Evolutionary conservation across 2,888 invertebrate genomes (phyloP), one percentile per base, ranked within the genome.

Genomic region (Calameuta pallipes): DNA sequence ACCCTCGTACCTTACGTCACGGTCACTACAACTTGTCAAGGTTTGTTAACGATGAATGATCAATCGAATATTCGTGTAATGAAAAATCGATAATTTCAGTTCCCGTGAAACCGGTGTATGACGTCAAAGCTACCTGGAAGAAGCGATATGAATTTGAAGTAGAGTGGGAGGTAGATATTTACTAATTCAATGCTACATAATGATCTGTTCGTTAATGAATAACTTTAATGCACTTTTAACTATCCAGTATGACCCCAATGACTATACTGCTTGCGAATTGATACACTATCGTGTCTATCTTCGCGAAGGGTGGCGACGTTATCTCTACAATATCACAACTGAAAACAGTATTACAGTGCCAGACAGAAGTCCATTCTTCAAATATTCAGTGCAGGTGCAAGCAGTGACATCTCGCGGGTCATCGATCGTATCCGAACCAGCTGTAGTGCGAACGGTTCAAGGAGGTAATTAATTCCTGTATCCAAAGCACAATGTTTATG

Each of bases 301-400:
- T 15, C 80, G 80, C 56, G 83, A 82, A 77, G 80, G 80, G 69
- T 82, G 82, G 82, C 78, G 83, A 33, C 80, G 76, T 75, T 82
- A 80, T 75, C 77, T 81, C 36, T 82, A 81, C 80, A 79, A 80
- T 23, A 78, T 37, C 23, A 83, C 83, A n/a, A 80, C 75, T 37
- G 73, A 80, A 75, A 76, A 74, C 23, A 79, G 74, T 70, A 77
- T 82, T 56, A 75, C 78, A 75, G 78, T 83, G 71, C 78, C 80
- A 31, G 78, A 83, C 75, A 80, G 80, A 15, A 82, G 79, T 74
- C 83, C 83, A 31, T 78, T 79, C 74, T 81, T 79, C 34, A 75
- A 73, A 13, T 81, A 82, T 74, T 78, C 80, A 35, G 81, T 82
- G 75, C 81, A 82, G 75, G 79, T 83, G 74, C 81, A 81, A 77